Percentiles rank a stretch among this genome's conserved stretches.
phyloP scores from a whole-genome alignment of 2,888 invertebrate species.

The Pandemis corylana region DNA sequence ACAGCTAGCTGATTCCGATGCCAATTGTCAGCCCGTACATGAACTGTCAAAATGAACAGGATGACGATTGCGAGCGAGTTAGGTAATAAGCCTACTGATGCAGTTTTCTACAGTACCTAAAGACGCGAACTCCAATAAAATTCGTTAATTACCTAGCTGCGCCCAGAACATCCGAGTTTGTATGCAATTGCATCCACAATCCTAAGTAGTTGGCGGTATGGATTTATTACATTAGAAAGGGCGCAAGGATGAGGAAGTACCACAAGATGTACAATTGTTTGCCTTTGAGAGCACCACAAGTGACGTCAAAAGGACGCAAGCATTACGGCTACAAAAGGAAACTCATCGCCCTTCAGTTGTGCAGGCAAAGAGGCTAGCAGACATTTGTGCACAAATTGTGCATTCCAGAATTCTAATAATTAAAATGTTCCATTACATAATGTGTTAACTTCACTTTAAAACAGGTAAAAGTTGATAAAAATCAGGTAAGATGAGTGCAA shows the following conservation, averaged over 20 bases:
- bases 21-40: too few species aligned
- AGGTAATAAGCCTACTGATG: too few species aligned
- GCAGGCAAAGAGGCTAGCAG: conserved; percentile 29
- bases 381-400: conserved; percentile 36
- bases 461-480: too few species aligned
- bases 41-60: too few species aligned
- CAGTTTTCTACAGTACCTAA: too few species aligned
- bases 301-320: conserved; percentile 32
- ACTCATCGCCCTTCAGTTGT: conserved; percentile 29
- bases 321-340: conserved; percentile 17
- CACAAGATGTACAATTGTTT: background rate
- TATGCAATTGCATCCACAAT: background rate
- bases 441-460: background rate
- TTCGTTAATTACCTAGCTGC: too few species aligned
- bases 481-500: background rate
- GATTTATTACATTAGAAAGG: background rate
- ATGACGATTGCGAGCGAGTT: too few species aligned
- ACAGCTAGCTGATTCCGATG: too few species aligned
- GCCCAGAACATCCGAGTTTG: background rate
- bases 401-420: conserved; percentile 43
- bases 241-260: background rate
- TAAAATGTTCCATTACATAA: conserved; percentile 7
- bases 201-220: background rate
- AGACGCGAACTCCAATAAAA: too few species aligned
- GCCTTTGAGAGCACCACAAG: conserved; percentile 22